These are phyloP conservation scores for Halcyon senegalensis DNA, from an alignment of 2,113 vertebrate genomes.

Conservation along the genomic window DNA sequence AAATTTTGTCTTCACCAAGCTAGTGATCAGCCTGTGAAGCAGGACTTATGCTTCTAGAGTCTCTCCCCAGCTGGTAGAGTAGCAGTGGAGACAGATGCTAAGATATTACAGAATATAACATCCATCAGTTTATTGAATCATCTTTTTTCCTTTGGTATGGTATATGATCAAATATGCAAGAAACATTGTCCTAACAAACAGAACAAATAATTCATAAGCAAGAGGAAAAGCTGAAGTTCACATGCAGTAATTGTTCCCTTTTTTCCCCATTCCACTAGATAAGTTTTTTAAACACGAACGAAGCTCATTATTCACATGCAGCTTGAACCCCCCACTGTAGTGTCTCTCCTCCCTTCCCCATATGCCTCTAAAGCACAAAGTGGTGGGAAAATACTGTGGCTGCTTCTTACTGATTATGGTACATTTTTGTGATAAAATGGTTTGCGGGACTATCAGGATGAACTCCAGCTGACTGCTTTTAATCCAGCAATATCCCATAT, in stretches of 20 bases:
- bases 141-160: neutral
- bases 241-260: neutral
- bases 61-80: neutral
- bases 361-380: neutral
- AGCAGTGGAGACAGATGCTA: neutral
- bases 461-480: constrained; percentile 45
- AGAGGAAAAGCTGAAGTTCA: neutral
- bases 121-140: neutral
- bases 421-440: constrained; percentile 45
- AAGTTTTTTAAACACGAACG: neutral
- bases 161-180: neutral
- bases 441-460: constrained; percentile 31
- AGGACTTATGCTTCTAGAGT: neutral
- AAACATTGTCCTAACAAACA: neutral
- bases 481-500: neutral
- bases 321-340: neutral
- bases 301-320: neutral
- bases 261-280: neutral
- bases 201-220: neutral
- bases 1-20: neutral
- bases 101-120: neutral
- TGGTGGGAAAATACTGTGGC: constrained; percentile 22
- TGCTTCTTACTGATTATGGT: constrained; percentile 17
- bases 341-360: neutral
- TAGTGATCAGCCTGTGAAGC: neutral